Conservation (phyloP, 2,797 vertebrate species). For the Geotrypetes seraphini region DNA sequence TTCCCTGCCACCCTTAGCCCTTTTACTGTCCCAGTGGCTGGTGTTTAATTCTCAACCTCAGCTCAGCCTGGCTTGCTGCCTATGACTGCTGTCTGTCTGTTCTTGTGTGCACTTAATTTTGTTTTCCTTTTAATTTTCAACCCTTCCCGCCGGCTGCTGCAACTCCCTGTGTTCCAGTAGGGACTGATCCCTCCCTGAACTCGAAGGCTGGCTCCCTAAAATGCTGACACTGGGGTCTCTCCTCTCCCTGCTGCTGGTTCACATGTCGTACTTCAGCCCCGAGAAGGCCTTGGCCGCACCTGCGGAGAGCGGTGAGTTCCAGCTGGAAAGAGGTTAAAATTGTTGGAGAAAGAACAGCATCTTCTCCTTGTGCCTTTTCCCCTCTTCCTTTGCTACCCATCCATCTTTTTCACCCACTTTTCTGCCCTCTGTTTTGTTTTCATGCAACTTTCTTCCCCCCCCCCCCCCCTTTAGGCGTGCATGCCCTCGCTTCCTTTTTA, state of each 20-base stretch:
- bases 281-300: slow-evolving; percentile 76
- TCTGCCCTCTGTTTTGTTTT: slow-evolving; percentile 13
- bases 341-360: too few relatives aligned
- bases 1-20: neutral
- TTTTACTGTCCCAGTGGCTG: too few relatives aligned
- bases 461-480: slow-evolving; percentile 7
- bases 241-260: slow-evolving; percentile 48
- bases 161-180: too few relatives aligned
- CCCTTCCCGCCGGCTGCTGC: too few relatives aligned
- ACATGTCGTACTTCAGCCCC: slow-evolving; percentile 73
- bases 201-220: slow-evolving; percentile 13
- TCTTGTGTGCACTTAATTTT: slow-evolving; percentile 6
- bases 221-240: slow-evolving; percentile 28
- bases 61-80: neutral
- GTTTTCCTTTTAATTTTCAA: too few relatives aligned
- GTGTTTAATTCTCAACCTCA: too few relatives aligned
- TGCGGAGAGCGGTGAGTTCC: slow-evolving; percentile 38
- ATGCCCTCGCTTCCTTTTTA: slow-evolving; percentile 11
- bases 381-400: slow-evolving; percentile 42
- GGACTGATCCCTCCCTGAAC: slow-evolving; percentile 8
- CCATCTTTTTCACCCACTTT: slow-evolving; percentile 29
- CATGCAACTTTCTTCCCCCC: neutral
- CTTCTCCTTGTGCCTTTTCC: slow-evolving; percentile 41
- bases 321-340: slow-evolving; percentile 14
- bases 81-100: neutral